Conservation (phyloP, 2,888 invertebrate species). For the Heliconius sara region DNA sequence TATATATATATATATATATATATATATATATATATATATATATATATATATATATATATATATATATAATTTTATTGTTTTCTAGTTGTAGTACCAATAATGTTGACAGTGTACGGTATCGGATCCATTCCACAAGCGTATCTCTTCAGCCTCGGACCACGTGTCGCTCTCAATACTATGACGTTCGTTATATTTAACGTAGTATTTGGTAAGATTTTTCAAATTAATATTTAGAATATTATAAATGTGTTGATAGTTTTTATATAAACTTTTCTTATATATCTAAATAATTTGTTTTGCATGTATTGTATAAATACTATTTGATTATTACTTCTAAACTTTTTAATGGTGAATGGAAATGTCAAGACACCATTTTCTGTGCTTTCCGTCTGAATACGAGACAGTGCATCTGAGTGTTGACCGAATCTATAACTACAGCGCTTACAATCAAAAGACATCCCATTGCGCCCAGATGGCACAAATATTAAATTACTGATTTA, state of each 20-base stretch:
- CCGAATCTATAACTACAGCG: not conserved
- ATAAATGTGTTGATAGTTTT: not conserved
- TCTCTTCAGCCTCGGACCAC: conserved; percentile 70
- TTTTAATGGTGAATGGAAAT: not conserved
- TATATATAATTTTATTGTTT: not conserved
- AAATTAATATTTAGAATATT: not conserved
- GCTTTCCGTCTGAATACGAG: not conserved
- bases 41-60: too few relatives aligned
- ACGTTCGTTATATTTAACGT: conserved; percentile 68
- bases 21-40: too few relatives aligned
- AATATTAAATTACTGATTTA: too few relatives aligned
- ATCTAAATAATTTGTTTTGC: not conserved
- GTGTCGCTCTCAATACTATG: conserved; percentile 67
- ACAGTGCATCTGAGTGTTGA: not conserved
- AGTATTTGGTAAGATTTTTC: conserved; percentile 64
- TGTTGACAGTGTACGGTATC: conserved; percentile 65
- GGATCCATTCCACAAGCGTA: conserved; percentile 75
- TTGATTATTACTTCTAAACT: too few relatives aligned
- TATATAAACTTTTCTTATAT: not conserved
- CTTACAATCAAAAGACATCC: not conserved
- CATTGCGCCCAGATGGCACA: too few relatives aligned
- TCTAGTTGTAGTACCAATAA: conserved; percentile 64
- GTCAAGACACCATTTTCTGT: not conserved
- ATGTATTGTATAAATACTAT: not conserved
- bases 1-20: too few relatives aligned